Conservation (phyloP, 2,113 vertebrate species). For the Hippolais icterina region DNA sequence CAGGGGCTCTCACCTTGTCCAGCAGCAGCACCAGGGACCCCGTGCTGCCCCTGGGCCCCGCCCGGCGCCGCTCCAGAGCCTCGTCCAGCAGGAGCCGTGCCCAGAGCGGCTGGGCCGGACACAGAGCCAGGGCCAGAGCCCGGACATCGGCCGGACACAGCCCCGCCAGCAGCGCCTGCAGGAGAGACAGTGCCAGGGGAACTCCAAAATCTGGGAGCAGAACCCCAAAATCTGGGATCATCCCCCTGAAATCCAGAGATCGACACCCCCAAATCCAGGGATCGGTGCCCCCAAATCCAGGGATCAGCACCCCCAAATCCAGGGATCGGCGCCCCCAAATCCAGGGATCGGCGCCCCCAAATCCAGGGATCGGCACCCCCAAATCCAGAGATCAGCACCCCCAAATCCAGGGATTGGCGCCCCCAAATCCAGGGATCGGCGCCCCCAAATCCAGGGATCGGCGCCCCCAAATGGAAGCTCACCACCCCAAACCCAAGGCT, state of each 20-base stretch:
- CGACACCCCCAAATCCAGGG: too few species aligned
- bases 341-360: too few species aligned
- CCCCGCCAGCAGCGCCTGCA: conserved; percentile 64
- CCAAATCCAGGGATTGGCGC: not conserved
- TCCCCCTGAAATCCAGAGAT: not conserved
- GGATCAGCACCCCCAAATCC: not conserved
- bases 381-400: too few species aligned
- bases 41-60: too few species aligned
- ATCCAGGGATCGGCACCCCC: too few species aligned
- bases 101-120: conserved; percentile 39
- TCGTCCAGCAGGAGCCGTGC: conserved; percentile 73
- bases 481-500: too few species aligned
- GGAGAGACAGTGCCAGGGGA: too few species aligned
- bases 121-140: conserved; percentile 72
- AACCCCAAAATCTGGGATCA: not conserved
- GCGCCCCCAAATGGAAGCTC: not conserved
- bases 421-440: not conserved
- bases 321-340: not conserved
- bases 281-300: not conserved
- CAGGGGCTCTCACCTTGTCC: conserved; percentile 78
- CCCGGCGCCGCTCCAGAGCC: conserved; percentile 30
- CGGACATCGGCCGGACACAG: conserved; percentile 73
- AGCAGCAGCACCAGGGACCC: conserved; percentile 83
- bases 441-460: too few species aligned
- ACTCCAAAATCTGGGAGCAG: too few species aligned